A percentile compares a stretch with the other conserved stretches of the same genome.
Evolutionary conservation across 2,113 vertebrate genomes (phyloP).

Genomic region (Ictalurus punctatus): DNA sequence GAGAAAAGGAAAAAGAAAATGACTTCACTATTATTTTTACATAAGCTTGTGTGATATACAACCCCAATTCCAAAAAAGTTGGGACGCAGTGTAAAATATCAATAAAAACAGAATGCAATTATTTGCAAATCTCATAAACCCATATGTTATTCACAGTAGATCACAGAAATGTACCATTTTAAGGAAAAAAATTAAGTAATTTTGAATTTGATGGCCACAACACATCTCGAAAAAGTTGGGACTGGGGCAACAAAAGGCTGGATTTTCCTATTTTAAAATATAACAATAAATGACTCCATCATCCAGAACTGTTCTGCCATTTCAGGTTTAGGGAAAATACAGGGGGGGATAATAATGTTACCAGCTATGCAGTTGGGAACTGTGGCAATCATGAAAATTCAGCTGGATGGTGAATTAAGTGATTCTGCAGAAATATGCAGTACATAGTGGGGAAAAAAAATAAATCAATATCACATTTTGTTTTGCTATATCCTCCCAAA

Average conservation of each 20-base stretch:
- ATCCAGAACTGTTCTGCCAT: not conserved
- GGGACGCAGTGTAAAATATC: too few species aligned
- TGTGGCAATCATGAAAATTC: not conserved
- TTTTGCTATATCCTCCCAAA: not conserved
- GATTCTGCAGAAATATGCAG: not conserved
- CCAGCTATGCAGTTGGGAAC: not conserved
- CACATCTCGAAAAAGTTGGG: too few species aligned
- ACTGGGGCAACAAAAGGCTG: too few species aligned
- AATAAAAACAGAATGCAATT: too few species aligned
- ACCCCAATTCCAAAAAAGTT: not conserved
- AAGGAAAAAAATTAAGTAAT: too few species aligned
- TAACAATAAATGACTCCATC: not conserved
- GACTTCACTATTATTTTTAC: not conserved
- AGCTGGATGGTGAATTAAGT: not conserved
- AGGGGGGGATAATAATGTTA: not conserved
- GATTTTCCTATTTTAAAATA: not conserved
- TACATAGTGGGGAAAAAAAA: not conserved
- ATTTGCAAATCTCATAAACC: too few species aligned
- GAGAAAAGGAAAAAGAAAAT: constrained; percentile 12
- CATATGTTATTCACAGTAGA: too few species aligned
- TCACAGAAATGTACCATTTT: too few species aligned
- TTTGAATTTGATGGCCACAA: too few species aligned
- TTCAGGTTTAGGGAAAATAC: not conserved
- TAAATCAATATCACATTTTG: not conserved
- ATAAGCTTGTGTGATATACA: not conserved